These are phyloP conservation scores for Rallus limicola DNA, from an alignment of 2,113 vertebrate genomes.

Conservation along the genomic window DNA sequence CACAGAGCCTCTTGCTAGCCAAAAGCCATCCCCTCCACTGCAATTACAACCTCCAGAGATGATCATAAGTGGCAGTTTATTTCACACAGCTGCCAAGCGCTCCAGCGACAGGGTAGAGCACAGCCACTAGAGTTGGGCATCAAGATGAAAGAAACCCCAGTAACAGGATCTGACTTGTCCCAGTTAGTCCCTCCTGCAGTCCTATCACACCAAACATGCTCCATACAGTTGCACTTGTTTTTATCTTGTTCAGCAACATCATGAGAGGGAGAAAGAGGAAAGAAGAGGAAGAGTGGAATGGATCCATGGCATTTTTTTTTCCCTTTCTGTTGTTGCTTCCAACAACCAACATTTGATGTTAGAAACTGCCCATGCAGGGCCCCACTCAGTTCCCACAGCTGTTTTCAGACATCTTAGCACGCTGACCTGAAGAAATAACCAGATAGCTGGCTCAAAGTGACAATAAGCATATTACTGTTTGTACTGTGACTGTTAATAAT, in stretches of 20 bases:
- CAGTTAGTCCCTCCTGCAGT: neutral
- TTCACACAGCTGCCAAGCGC: rapidly evolving
- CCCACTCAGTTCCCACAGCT: neutral
- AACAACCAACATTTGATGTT: neutral
- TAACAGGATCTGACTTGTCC: neutral
- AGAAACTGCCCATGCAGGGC: neutral
- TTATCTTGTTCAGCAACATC: neutral
- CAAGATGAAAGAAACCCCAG: neutral
- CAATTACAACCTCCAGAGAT: neutral
- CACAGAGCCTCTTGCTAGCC: neutral
- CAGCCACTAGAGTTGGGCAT: neutral
- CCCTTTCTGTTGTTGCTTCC: neutral
- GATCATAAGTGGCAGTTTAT: neutral
- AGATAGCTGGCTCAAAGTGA: neutral
- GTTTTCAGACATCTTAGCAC: neutral
- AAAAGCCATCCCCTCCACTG: neutral
- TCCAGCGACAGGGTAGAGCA: neutral
- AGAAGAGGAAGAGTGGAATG: neutral
- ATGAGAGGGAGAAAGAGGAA: neutral
- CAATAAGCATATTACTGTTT: neutral
- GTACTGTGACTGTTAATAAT: neutral
- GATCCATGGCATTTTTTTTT: neutral
- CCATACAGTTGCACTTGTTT: neutral
- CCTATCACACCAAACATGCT: neutral
- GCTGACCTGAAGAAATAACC: neutral